Conservation (phyloP, 2,113 vertebrate genomes). For the Tonatia bakeri region DNA sequence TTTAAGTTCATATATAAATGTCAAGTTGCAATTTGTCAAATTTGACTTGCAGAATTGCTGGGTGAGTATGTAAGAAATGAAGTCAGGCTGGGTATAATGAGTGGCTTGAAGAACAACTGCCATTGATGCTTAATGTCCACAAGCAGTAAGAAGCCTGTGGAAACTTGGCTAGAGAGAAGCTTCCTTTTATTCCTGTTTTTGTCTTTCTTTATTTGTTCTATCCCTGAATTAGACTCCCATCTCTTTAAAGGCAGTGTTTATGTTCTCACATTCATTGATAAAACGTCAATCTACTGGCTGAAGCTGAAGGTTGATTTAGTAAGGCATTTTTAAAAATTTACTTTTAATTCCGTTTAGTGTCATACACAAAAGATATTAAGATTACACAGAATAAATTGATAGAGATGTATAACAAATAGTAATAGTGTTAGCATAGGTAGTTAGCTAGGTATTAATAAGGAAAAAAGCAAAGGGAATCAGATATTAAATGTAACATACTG, state of each 20-base stretch:
- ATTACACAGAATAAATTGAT: not conserved
- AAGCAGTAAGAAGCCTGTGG: not conserved
- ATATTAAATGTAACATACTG: too few relatives aligned
- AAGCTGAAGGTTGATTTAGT: not conserved
- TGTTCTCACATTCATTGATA: not conserved
- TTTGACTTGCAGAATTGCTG: not conserved
- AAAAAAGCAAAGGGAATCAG: too few relatives aligned
- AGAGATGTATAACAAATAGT: not conserved
- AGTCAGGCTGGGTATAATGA: not conserved
- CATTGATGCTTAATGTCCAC: not conserved
- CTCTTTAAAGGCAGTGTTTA: not conserved
- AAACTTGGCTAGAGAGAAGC: fast-evolving
- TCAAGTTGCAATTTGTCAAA: not conserved
- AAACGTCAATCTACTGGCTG: not conserved
- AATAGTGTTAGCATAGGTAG: not conserved
- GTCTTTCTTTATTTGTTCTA: not conserved
- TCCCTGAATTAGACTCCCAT: not conserved
- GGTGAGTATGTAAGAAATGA: not conserved
- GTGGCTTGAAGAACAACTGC: fast-evolving
- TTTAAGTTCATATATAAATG: not conserved
- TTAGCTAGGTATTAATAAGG: too few relatives aligned
- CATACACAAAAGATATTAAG: not conserved
- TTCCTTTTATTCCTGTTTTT: not conserved
- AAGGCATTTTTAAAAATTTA: not conserved
- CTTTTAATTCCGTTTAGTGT: not conserved